Base-by-base conservation (phyloP, 2,888 invertebrate genomes). In the Oxytorus armatus region DNA sequence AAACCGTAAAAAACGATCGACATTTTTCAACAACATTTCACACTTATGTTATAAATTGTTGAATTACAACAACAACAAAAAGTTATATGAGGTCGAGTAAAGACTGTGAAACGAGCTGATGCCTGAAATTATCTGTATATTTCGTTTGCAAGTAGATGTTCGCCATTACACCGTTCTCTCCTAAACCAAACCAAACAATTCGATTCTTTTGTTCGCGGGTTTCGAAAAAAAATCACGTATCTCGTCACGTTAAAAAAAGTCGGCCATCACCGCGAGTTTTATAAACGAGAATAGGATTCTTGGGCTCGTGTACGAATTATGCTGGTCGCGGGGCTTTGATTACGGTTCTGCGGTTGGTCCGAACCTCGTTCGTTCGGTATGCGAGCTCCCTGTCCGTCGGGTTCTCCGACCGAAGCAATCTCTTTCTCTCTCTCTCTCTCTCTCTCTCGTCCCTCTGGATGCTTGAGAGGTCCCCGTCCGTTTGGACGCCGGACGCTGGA, bases 361-460 rank as follows among this genome's bases (percentile, higher is more conserved):
- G 83, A 76, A 80, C 84, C 84, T 83, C 79, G 61, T 83, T 85
- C 76, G 79, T 82, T 82, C 76, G 88, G 89, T 89, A 89, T 89
- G 88, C 87, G 86, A n/a, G n/a, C n/a, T n/a, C n/a, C n/a, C n/a
- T n/a, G 86, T 85, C 90, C 89, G 89, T 87, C 89, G 88, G 85
- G 68, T 82, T 84, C 86, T 85, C 59, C 87, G 85, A 84, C 82
- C 84, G 85, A 86, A 86, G 88, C 90, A 88, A 89, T 90, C 89
- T 89, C 88, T 70, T 21, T 47, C 90, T n/a, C n/a, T n/a, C n/a
- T n/a, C n/a, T n/a, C n/a, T n/a, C n/a, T n/a, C n/a, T n/a, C n/a
- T n/a, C n/a, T n/a, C n/a, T n/a, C n/a, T n/a, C n/a, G n/a, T n/a
- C 86, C 87, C 84, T 84, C 14, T 21, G 86, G 81, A 88, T 84